Base-by-base conservation (phyloP, 2,888 invertebrate genomes). In the Parthenolecanium corni region DNA sequence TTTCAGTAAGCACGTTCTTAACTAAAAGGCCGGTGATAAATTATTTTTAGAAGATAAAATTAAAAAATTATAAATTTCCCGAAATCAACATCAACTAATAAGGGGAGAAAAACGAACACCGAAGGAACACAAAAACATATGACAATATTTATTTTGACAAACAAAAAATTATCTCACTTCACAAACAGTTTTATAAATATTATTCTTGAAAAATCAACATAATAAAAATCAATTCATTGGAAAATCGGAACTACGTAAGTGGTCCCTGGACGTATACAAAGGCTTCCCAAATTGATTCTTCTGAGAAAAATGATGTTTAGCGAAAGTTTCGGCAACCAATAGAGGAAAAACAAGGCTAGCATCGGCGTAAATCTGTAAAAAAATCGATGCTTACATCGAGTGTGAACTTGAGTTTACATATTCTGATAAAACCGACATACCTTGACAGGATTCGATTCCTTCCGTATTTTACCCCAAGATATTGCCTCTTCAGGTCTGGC, bases 401-500 rank as follows among this genome's bases (percentile, higher is more conserved):
- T 14, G 9, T 6, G 36, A 23, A 18, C 6, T 5, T 36, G 36
- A 2, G 5, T n/a, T 12, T 47, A 44, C 46, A 53, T 9, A 44
- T 40, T 3, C 38, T 16, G 11, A 63, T 57, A 24, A 49, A 5
- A 18, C 2, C 58, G 11, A 44, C 64, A 11, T 69, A 86, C 81
- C 76, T 98, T 98, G 0, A 96, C 90, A 0, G 96, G 92, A 24
- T 79, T 82, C 0, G 95, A 91, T 66, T 86, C 84, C 67, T 83
- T 82, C 70, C 83, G 84, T 65, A 98, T 95, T 77, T 98, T 98
- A 0, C 98, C 98, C 98, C 98, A 98, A 2, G 96, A 96, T 1
- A 96, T 82, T 0, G 98, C 98, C 76, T 98, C 98, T 77, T 98
- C 98, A 0, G 98, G 98, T 64, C 89, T 79, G 0, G 98, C 98